Percentiles rank a stretch among this genome's conserved stretches.
Conservation (phyloP, 2,888 invertebrate genomes). For the Urechis unicinctus region DNA sequence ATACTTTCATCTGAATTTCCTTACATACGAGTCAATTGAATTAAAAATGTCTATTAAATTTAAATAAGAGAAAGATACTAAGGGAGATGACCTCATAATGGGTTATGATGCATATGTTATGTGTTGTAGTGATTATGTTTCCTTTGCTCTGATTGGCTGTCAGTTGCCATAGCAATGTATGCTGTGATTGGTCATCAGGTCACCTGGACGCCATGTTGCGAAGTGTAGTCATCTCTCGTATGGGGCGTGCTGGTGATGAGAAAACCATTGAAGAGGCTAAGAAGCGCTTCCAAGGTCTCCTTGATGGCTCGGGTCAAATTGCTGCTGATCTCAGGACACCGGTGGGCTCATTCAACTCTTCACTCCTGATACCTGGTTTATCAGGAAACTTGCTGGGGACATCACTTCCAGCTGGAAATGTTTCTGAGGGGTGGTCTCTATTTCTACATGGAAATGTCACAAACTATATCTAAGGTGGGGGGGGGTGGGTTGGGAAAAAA, state of each 20-base stretch:
- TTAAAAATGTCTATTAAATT: too few species aligned
- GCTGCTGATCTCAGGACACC: slow-evolving; percentile 81
- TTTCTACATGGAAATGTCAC: background rate
- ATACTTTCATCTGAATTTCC: too few species aligned
- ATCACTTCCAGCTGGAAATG: too few species aligned
- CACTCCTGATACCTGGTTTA: background rate
- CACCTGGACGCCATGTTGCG: slow-evolving; percentile 80
- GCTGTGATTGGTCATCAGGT: slow-evolving; percentile 37
- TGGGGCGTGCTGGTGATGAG: slow-evolving; percentile 77
- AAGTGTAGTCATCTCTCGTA: slow-evolving; percentile 72
- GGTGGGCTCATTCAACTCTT: slow-evolving; percentile 42
- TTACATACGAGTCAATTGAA: too few species aligned
- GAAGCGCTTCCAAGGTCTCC: slow-evolving; percentile 63
- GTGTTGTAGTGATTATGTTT: too few species aligned
- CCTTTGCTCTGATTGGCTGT: too few species aligned
- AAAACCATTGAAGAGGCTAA: slow-evolving; percentile 72
- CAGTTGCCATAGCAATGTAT: background rate
- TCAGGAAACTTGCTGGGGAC: too few species aligned
- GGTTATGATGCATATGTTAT: too few species aligned
- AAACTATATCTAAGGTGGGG: background rate
- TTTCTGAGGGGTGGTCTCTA: too few species aligned
- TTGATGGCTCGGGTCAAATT: slow-evolving; percentile 50
- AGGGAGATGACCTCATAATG: too few species aligned
- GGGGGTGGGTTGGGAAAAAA: too few species aligned
- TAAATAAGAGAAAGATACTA: too few species aligned